phyloP scores from a whole-genome alignment of 2,113 vertebrate species.

The Brachyhypopomus occidentalis region DNA sequence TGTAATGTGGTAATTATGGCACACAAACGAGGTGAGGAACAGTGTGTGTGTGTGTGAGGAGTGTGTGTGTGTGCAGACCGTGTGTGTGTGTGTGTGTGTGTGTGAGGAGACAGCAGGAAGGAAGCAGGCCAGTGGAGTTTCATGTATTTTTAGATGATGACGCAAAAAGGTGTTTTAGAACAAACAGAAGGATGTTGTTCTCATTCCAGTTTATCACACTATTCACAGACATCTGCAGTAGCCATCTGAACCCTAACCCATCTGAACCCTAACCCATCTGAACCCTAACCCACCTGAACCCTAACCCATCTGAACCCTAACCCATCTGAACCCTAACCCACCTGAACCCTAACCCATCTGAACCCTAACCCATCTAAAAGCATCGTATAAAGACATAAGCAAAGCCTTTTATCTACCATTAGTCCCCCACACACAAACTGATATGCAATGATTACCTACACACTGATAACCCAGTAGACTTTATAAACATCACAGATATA shows the following conservation, averaged over 20 bases:
- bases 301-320: too few species aligned
- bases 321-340: too few species aligned
- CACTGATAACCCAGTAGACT: too few species aligned
- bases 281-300: too few species aligned
- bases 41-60: too few species aligned
- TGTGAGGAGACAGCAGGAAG: conserved; percentile 4
- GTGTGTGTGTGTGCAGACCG: too few species aligned
- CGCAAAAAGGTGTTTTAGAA: conserved; percentile 68
- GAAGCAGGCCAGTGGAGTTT: not conserved
- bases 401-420: too few species aligned
- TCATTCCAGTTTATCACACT: conserved; percentile 44
- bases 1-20: not conserved
- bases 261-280: not conserved
- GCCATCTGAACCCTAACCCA: not conserved
- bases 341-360: too few species aligned
- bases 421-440: not conserved
- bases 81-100: not conserved
- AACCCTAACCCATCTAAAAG: not conserved
- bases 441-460: too few species aligned
- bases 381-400: too few species aligned
- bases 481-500: too few species aligned
- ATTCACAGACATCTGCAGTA: conserved; percentile 24
- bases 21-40: not conserved
- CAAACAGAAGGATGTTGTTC: conserved; percentile 76
- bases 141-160: conserved; percentile 75